Conservation (phyloP, 37 sponge, comb jelly and placozoan genomes). For the Cliona cf. orientalis region DNA sequence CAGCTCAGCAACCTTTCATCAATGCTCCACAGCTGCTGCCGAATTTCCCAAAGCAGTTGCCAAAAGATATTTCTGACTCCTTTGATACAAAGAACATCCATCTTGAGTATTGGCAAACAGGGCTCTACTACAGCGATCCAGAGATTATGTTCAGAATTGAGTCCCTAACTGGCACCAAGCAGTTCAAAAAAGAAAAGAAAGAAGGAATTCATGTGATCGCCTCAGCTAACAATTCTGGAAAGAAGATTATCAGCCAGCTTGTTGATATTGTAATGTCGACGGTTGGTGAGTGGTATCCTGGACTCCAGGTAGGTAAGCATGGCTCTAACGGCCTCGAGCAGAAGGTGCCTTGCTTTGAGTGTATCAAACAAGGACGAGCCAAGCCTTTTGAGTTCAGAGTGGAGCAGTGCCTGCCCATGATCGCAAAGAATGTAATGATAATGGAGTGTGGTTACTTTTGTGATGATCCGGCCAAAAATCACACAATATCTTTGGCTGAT, state of each 20-base stretch:
- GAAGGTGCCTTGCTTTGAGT: slow-evolving; percentile 72
- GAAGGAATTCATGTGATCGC: slow-evolving; percentile 70
- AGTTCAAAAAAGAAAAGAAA: slow-evolving; percentile 19
- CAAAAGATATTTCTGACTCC: not conserved
- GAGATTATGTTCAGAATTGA: slow-evolving; percentile 59
- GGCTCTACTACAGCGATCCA: slow-evolving; percentile 58
- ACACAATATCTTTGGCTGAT: slow-evolving; percentile 60
- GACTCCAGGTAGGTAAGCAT: slow-evolving; percentile 30
- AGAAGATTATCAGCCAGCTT: slow-evolving; percentile 70
- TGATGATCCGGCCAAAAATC: slow-evolving; percentile 33
- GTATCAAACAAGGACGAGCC: slow-evolving; percentile 25
- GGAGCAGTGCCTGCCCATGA: slow-evolving; percentile 33
- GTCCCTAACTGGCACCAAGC: slow-evolving; percentile 36
- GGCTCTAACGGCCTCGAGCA: slow-evolving; percentile 43
- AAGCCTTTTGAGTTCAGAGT: slow-evolving; percentile 58
- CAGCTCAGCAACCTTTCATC: not conserved
- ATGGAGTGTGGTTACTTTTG: slow-evolving; percentile 56
- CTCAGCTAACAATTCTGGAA: slow-evolving; percentile 55
- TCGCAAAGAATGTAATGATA: slow-evolving; percentile 24
- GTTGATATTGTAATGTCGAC: slow-evolving; percentile 72
- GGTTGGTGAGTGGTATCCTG: slow-evolving; percentile 87
- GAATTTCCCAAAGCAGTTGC: slow-evolving; percentile 28
- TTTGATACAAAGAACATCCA: slow-evolving; percentile 19
- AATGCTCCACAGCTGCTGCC: slow-evolving; percentile 14
- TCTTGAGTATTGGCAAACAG: slow-evolving; percentile 71